phyloP scores from a whole-genome alignment of 2,888 invertebrate genomes.

The Penaeus monodon region DNA sequence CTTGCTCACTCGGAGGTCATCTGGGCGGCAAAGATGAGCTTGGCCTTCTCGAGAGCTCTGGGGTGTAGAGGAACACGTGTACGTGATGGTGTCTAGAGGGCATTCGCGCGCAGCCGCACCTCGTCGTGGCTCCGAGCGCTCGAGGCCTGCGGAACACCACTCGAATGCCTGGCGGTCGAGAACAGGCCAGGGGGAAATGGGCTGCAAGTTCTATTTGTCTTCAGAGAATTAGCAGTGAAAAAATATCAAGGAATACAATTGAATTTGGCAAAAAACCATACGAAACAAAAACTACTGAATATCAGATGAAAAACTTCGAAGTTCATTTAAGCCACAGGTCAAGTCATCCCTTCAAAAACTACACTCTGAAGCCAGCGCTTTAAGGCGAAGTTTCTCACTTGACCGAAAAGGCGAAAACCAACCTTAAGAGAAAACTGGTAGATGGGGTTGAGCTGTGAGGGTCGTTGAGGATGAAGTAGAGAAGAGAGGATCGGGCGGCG shows the following conservation, averaged over 20 bases:
- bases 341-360: too few relatives aligned
- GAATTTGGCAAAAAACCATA: too few relatives aligned
- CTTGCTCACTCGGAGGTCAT: constrained; percentile 87
- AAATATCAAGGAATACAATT: too few relatives aligned
- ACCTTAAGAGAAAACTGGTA: constrained; percentile 97
- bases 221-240: too few relatives aligned
- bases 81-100: constrained; percentile 93
- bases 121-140: constrained; percentile 86
- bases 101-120: constrained; percentile 79
- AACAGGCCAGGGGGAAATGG: constrained; percentile 57
- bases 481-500: constrained; percentile 89
- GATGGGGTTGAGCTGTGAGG: constrained; percentile 94
- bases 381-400: too few relatives aligned
- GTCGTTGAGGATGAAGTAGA: constrained; percentile 96
- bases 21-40: constrained; percentile 94
- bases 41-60: constrained; percentile 93
- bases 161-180: constrained; percentile 83
- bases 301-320: too few relatives aligned
- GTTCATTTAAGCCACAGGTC: too few relatives aligned
- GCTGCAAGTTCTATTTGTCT: constrained; percentile 68
- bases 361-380: too few relatives aligned
- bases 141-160: constrained; percentile 97
- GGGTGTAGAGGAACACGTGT: constrained; percentile 94
- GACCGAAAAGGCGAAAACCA: background rate
- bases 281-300: too few relatives aligned